These are phyloP conservation scores for Endotricha flammealis DNA, from an alignment of 2,888 invertebrate species.

Conservation along the genomic window DNA sequence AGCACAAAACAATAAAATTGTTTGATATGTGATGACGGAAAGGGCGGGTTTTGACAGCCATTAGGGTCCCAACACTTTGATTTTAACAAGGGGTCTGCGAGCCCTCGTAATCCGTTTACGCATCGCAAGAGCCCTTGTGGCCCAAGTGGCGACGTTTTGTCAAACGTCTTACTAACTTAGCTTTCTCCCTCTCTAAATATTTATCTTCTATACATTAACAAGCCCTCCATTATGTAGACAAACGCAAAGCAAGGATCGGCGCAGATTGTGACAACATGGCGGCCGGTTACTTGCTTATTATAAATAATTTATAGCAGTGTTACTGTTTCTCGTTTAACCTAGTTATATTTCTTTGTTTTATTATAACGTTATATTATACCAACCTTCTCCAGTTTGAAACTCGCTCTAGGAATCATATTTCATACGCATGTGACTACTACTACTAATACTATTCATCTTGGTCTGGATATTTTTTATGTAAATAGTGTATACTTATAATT, in stretches of 20 bases:
- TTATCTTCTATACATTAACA: slow-evolving; percentile 29
- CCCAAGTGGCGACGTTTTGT: slow-evolving; percentile 47
- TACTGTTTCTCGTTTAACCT: too few relatives aligned
- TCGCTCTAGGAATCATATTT: too few relatives aligned
- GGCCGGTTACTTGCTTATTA: too few relatives aligned
- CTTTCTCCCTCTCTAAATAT: slow-evolving; percentile 37
- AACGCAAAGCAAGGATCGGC: not conserved
- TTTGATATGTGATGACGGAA: slow-evolving; percentile 15
- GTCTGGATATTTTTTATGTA: too few relatives aligned
- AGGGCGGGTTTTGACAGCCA: slow-evolving; percentile 37
- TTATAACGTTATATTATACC: too few relatives aligned
- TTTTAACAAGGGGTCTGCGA: slow-evolving; percentile 52
- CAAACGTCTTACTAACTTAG: slow-evolving; percentile 46
- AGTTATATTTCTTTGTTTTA: too few relatives aligned
- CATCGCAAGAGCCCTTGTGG: slow-evolving; percentile 44
- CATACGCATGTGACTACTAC: too few relatives aligned
- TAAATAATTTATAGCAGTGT: too few relatives aligned
- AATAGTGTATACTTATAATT: too few relatives aligned
- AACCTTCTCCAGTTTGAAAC: too few relatives aligned
- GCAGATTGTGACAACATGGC: not conserved
- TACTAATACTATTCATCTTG: too few relatives aligned
- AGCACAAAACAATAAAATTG: slow-evolving; percentile 13
- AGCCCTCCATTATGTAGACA: slow-evolving; percentile 12
- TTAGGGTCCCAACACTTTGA: slow-evolving; percentile 61
- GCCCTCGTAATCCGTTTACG: slow-evolving; percentile 67